A percentile compares a stretch with the other conserved stretches of the same genome.
phyloP scores from a whole-genome alignment of 2,888 invertebrate genomes.

The Acrocyrtus sp. region DNA sequence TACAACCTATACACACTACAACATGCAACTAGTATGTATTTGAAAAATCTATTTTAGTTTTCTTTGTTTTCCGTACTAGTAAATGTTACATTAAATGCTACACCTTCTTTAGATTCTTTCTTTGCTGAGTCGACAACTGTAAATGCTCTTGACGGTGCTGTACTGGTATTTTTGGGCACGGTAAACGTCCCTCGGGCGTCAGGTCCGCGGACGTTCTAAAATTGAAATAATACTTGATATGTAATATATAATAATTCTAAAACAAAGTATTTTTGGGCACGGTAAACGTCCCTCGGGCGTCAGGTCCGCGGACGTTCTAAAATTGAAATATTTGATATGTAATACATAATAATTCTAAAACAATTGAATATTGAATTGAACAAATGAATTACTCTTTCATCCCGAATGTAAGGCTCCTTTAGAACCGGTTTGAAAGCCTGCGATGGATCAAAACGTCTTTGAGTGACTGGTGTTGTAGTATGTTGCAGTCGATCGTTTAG shows the following conservation, averaged over 20 bases:
- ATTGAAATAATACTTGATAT: neutral
- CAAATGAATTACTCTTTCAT: neutral
- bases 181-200: conserved; percentile 23
- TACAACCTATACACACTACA: too few species aligned
- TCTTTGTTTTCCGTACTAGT: conserved; percentile 17
- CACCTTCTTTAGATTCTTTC: conserved; percentile 21
- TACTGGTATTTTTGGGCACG: neutral
- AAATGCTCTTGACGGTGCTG: neutral
- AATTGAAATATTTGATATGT: neutral
- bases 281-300: conserved; percentile 18
- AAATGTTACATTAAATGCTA: conserved; percentile 21
- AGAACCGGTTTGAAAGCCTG: conserved; percentile 39
- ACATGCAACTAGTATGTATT: too few species aligned
- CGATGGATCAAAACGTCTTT: conserved; percentile 36
- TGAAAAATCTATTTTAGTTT: neutral
- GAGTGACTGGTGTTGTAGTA: neutral
- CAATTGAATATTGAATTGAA: neutral
- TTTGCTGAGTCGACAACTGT: neutral
- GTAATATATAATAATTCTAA: neutral
- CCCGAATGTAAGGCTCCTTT: conserved; percentile 16
- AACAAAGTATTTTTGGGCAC: conserved; percentile 1
- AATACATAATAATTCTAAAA: neutral
- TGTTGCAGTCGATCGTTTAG: conserved; percentile 23
- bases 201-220: conserved; percentile 15
- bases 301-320: conserved; percentile 18